These are phyloP conservation scores for Eptatretus atami DNA, from an alignment of 2,797 vertebrate species.

Conservation along the genomic window DNA sequence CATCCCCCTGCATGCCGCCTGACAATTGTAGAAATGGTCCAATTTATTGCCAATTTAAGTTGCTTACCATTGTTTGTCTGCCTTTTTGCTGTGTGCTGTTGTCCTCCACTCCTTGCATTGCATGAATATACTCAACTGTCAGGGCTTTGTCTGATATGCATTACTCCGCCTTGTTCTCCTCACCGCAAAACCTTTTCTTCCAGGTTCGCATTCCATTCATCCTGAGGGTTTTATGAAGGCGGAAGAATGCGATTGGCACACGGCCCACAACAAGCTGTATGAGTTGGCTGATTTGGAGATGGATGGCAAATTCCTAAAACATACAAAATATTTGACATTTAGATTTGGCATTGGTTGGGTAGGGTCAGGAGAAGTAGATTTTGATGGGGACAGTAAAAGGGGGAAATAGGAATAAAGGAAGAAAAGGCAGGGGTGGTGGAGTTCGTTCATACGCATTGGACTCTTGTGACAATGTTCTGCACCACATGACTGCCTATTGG, in stretches of 20 bases:
- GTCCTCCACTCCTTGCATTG: background rate
- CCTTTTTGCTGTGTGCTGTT: background rate
- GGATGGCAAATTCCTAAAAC: too few relatives aligned
- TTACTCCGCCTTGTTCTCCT: background rate
- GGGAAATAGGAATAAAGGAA: too few relatives aligned
- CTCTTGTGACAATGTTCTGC: too few relatives aligned
- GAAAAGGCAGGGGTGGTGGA: too few relatives aligned
- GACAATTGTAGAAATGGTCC: conserved; percentile 77
- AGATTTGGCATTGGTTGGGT: too few relatives aligned
- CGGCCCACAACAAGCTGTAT: conserved; percentile 35
- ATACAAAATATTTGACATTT: too few relatives aligned
- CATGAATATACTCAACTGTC: background rate
- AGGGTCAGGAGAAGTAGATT: too few relatives aligned
- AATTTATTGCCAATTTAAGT: conserved; percentile 6
- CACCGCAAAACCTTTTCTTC: conserved; percentile 9
- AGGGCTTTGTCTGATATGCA: too few relatives aligned
- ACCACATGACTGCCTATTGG: too few relatives aligned
- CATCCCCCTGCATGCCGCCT: conserved; percentile 44
- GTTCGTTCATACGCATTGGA: too few relatives aligned
- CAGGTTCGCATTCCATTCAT: conserved; percentile 67
- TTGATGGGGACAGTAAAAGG: too few relatives aligned
- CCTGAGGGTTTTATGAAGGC: conserved; percentile 36
- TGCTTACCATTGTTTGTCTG: background rate
- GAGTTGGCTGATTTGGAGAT: conserved; percentile 7
- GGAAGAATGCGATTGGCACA: conserved; percentile 45